These are phyloP conservation scores for Bubo bubo DNA, from an alignment of 2,113 vertebrate species.

Conservation along the genomic window DNA sequence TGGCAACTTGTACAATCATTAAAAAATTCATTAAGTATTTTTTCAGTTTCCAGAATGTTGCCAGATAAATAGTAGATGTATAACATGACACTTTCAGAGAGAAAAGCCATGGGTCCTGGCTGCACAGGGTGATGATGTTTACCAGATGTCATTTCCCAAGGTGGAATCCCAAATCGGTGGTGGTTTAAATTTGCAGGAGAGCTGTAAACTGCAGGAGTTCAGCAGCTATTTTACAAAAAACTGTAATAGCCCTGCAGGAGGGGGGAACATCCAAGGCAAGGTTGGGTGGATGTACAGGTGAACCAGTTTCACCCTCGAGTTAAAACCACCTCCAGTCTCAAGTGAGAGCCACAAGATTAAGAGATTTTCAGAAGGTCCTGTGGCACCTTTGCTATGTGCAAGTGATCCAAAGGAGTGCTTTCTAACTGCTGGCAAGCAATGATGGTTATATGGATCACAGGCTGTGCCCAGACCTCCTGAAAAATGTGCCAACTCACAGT, in stretches of 20 bases:
- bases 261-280: not conserved
- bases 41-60: not conserved
- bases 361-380: not conserved
- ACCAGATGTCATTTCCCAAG: not conserved
- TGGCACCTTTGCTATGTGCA: not conserved
- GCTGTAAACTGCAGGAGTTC: not conserved
- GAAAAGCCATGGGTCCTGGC: not conserved
- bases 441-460: accelerated
- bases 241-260: accelerated
- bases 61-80: not conserved
- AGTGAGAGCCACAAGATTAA: not conserved
- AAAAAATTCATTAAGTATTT: not conserved
- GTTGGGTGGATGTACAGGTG: not conserved
- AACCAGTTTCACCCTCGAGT: not conserved
- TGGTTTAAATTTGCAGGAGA: not conserved
- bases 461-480: not conserved
- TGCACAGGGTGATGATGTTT: not conserved
- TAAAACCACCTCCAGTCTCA: not conserved
- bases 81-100: not conserved
- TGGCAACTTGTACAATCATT: not conserved
- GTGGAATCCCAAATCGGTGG: not conserved
- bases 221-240: not conserved
- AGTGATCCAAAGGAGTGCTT: accelerated
- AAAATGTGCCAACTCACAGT: not conserved
- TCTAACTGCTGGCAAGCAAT: not conserved